phyloP scores from a whole-genome alignment of 2,797 vertebrate genomes.

The Crenuchus spilurus region DNA sequence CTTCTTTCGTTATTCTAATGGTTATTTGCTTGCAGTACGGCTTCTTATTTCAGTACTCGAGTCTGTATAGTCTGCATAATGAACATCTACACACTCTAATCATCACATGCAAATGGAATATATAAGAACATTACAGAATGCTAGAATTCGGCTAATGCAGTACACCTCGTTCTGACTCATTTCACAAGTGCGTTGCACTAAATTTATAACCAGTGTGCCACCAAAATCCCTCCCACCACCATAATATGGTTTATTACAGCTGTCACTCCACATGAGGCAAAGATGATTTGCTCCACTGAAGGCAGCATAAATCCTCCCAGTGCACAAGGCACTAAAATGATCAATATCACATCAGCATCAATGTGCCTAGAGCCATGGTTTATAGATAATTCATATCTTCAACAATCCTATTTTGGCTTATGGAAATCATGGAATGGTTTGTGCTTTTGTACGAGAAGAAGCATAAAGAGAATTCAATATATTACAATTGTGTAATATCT shows the following conservation, averaged over 20 bases:
- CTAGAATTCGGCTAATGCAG: background rate
- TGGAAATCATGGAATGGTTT: background rate
- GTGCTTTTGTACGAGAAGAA: background rate
- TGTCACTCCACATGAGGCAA: slow-evolving; percentile 17
- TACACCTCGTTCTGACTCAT: slow-evolving; percentile 7
- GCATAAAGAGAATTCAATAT: background rate
- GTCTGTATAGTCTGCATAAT: background rate
- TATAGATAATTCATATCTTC: slow-evolving; percentile 1
- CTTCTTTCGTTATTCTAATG: too few species aligned
- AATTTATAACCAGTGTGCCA: slow-evolving; percentile 35
- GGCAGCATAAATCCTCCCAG: slow-evolving; percentile 29
- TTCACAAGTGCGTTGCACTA: slow-evolving; percentile 26
- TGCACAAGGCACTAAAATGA: slow-evolving; percentile 18
- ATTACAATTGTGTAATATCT: too few species aligned
- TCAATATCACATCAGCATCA: slow-evolving; percentile 33
- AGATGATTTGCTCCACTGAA: slow-evolving; percentile 22
- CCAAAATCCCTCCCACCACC: slow-evolving; percentile 23
- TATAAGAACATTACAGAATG: background rate
- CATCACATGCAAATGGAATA: background rate
- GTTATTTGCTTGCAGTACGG: background rate
- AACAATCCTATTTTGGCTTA: background rate
- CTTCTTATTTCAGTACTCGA: background rate
- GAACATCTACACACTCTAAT: background rate
- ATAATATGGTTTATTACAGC: slow-evolving; percentile 35
- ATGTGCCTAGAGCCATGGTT: background rate